A percentile compares a stretch with the other conserved stretches of the same genome.
phyloP scores from a whole-genome alignment of 2,113 vertebrate species.

The Pyrgilauda ruficollis region DNA sequence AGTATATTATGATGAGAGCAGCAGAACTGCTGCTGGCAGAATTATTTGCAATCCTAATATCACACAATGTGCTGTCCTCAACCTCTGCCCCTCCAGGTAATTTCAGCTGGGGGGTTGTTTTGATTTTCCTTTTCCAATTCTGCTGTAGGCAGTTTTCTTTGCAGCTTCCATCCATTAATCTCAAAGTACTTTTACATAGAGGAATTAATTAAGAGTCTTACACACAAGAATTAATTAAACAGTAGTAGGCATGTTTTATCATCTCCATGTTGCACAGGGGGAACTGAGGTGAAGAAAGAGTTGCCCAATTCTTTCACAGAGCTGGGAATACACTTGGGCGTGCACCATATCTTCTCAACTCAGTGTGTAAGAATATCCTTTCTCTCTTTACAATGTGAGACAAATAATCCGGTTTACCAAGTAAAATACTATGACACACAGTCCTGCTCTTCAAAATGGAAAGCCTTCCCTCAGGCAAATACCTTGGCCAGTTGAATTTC shows the following conservation, averaged over 20 bases:
- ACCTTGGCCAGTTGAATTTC: background rate
- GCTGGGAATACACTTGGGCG: background rate
- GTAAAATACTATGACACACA: background rate
- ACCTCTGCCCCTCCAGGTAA: background rate
- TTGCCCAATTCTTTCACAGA: background rate
- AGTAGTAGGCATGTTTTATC: slow-evolving; percentile 52
- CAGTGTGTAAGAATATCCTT: background rate
- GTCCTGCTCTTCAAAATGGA: slow-evolving; percentile 7
- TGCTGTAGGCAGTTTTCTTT: slow-evolving; percentile 44
- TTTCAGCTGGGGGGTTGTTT: background rate
- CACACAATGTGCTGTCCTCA: background rate
- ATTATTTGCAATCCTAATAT: slow-evolving; percentile 45
- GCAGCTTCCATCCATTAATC: slow-evolving; percentile 43
- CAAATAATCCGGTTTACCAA: background rate
- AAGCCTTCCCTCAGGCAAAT: slow-evolving; percentile 24
- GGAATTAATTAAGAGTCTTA: slow-evolving; percentile 53
- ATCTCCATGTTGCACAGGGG: slow-evolving; percentile 24
- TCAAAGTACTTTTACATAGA: slow-evolving; percentile 13
- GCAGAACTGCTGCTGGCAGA: slow-evolving; percentile 4
- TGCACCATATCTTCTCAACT: background rate
- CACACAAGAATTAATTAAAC: slow-evolving; percentile 54
- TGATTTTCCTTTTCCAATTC: slow-evolving; percentile 35
- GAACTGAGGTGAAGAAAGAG: slow-evolving; percentile 46
- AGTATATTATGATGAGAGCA: background rate
- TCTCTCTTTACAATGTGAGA: background rate